A percentile compares a stretch with the other conserved stretches of the same genome.
Conservation (phyloP, 1,140 invertebrate species). For the Drosophila tropicalis region DNA sequence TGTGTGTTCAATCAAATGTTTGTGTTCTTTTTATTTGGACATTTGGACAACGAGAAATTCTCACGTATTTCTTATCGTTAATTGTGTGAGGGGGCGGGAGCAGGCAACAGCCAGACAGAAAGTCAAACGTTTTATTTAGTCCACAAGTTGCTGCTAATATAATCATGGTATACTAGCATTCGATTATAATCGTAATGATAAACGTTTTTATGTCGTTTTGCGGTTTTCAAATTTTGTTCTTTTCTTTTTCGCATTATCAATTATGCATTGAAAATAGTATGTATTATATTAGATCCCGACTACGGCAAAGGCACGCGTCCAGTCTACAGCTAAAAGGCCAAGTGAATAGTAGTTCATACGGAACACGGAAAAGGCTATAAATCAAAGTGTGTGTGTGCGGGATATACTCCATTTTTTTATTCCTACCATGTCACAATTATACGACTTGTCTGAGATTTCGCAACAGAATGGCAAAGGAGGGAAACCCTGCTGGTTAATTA, state of each 20-base stretch:
- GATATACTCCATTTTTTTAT: not conserved
- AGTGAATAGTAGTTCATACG: not conserved
- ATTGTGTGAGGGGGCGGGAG: not conserved
- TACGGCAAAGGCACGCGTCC: conserved; percentile 9
- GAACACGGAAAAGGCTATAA: conserved; percentile 20
- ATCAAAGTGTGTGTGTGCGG: not conserved
- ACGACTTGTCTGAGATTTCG: conserved; percentile 85
- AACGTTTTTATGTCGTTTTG: conserved; percentile 11
- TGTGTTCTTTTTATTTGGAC: not conserved
- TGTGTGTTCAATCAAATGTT: not conserved
- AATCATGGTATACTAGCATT: not conserved
- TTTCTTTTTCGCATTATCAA: not conserved
- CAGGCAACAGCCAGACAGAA: conserved; percentile 35
- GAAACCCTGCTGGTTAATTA: conserved; percentile 85
- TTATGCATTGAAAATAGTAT: not conserved
- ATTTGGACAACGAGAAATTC: conserved; percentile 36
- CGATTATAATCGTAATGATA: conserved; percentile 8
- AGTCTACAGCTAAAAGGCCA: conserved; percentile 2
- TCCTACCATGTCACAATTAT: conserved; percentile 72
- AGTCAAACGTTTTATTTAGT: conserved; percentile 16
- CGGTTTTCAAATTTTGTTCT: not conserved
- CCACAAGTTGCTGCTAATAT: conserved; percentile 24
- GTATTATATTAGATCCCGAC: not conserved
- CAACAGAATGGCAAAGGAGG: conserved; percentile 85
- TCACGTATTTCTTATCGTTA: conserved; percentile 69